Conservation (phyloP, 1,140 invertebrate species). For the Linepithema humile region DNA sequence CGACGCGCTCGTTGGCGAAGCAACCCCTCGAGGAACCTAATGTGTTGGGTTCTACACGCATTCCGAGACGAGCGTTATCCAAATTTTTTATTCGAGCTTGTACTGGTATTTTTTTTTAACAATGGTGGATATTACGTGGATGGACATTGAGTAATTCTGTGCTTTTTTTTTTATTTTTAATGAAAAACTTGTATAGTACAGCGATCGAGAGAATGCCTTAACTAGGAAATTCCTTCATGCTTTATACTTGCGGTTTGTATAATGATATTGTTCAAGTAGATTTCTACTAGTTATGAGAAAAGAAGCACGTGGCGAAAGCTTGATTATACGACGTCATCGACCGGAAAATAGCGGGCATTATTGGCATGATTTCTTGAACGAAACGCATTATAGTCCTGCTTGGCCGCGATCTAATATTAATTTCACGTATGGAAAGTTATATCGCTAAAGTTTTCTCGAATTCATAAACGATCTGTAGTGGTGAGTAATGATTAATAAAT, state of each 20-base stretch:
- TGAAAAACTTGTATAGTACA: no score
- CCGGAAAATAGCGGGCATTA: conserved; percentile 31
- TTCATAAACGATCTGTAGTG: conserved; percentile 23
- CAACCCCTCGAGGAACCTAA: conserved; percentile 52
- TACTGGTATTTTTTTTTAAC: not conserved
- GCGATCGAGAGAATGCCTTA: not conserved
- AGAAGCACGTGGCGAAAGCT: conserved; percentile 8
- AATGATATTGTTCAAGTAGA: not conserved
- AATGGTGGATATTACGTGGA: not conserved
- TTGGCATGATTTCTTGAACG: conserved; percentile 15
- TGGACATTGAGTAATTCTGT: not conserved
- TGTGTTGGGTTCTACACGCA: conserved; percentile 3
- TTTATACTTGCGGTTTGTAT: conserved; percentile 14
- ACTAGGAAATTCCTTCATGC: not conserved
- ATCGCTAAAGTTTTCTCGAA: conserved; percentile 5
- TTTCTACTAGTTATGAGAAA: not conserved
- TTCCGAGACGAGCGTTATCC: not conserved
- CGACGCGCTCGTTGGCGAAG: conserved; percentile 52
- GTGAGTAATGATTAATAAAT: not conserved
- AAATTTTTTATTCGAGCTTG: conserved; percentile 7
- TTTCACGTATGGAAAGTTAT: conserved; percentile 18
- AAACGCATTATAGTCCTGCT: not conserved
- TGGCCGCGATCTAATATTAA: conserved; percentile 7
- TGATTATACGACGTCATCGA: conserved; percentile 13
- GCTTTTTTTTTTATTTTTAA: no score